Evolutionary conservation across 2,888 invertebrate species (phyloP).

Genomic region (Drosophila koepferae): DNA sequence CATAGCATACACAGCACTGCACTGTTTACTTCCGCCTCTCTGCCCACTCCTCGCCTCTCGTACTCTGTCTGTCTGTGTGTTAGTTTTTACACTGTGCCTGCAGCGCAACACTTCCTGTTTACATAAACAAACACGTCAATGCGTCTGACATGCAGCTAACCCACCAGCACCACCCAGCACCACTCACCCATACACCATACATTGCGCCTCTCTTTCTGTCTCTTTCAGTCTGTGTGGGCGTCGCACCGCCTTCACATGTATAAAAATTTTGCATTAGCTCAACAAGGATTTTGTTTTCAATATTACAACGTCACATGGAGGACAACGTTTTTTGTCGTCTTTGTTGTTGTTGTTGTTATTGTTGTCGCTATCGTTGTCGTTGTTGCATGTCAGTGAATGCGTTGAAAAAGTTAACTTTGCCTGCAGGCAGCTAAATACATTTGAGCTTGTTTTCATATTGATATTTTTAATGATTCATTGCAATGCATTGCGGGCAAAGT

Average conservation of each 20-base stretch:
- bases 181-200: background rate
- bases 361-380: conserved; percentile 16
- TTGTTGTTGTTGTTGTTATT: conserved; percentile 22
- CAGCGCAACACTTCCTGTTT: conserved; percentile 77
- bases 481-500: conserved; percentile 23
- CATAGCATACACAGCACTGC: conserved; percentile 39
- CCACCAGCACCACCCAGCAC: background rate
- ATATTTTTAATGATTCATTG: conserved; percentile 25
- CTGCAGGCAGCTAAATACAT: conserved; percentile 40
- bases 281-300: conserved; percentile 72
- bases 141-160: conserved; percentile 63
- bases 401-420: conserved; percentile 42
- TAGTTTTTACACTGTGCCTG: conserved; percentile 62
- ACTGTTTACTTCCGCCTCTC: conserved; percentile 54
- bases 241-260: conserved; percentile 30
- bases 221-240: conserved; percentile 1
- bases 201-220: background rate
- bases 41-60: background rate
- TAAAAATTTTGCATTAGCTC: conserved; percentile 69
- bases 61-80: conserved; percentile 19
- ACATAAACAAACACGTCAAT: conserved; percentile 75
- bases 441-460: conserved; percentile 29
- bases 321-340: conserved; percentile 18
- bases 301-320: conserved; percentile 47
- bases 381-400: conserved; percentile 22